Evolutionary conservation across 2,797 vertebrate genomes (phyloP), one percentile per base, ranked within the genome.

Genomic region (Esox masquinongy): DNA sequence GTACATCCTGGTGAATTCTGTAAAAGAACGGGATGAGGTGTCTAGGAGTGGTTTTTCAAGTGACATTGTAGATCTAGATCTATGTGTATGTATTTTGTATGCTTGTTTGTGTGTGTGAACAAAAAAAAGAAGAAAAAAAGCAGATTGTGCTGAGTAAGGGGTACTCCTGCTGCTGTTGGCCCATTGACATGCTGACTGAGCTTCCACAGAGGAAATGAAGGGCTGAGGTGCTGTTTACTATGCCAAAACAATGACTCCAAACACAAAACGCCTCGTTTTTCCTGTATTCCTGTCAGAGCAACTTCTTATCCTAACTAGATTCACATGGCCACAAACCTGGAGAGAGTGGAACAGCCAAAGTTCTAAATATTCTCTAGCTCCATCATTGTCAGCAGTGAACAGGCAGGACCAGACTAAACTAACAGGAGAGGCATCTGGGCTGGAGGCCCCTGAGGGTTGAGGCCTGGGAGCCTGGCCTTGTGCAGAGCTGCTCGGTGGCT

Each of bases 121-220:
- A 80, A 73, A 90, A 86, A 50, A 86, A 73, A 79, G 81, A 74
- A 72, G 85, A 86, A 87, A 87, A 89, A 72, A 56, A 2, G 11
- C 50, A 69, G 43, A 81, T 78, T 86, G 78, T 81, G 85, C 89
- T 82, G 88, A 90, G 75, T 9, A 56, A 86, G 83, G 81, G 67
- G 61, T 79, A 72, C 72, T 64, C 74, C 2, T 78, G 70, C 77
- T 82, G 34, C 81, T 85, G 88, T 76, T 87, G 89, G 86, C 80
- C 69, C 76, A 72, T 49, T 72, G 75, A 77, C 74, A 12, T 77
- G 86, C 89, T 89, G 90, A 90, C 88, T n/a, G 74, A 53, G 82
- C 82, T 34, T 79, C 74, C 82, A 74, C 79, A 61, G 68, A 53
- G 50, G 64, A 70, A 64, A 70, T 39, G 59, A 84, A 70, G 47